These are phyloP conservation scores for Uria aalge DNA, from an alignment of 2,113 vertebrate genomes.

Conservation along the genomic window DNA sequence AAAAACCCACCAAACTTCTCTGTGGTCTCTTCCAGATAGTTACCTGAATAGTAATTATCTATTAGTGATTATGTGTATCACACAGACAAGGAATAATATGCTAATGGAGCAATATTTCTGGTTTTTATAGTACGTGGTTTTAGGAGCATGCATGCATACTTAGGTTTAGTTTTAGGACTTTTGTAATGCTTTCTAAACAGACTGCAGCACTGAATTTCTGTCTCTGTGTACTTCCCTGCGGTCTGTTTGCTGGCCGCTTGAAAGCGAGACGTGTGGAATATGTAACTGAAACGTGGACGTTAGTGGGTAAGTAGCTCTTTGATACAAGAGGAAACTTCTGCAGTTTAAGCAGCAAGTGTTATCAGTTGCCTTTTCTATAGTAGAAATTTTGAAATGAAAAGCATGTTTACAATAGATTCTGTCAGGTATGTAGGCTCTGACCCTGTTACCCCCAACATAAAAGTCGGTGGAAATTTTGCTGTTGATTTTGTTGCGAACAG, in stretches of 20 bases:
- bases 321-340: not conserved
- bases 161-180: not conserved
- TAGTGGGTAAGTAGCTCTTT: not conserved
- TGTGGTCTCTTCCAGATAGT: not conserved
- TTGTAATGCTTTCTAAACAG: not conserved
- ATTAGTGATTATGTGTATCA: not conserved
- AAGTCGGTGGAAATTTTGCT: not conserved
- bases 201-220: not conserved
- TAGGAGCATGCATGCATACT: not conserved
- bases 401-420: not conserved
- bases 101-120: not conserved
- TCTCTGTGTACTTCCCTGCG: not conserved
- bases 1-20: not conserved
- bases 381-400: not conserved
- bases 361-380: not conserved
- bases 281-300: not conserved
- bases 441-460: not conserved
- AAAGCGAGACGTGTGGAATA: not conserved
- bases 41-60: not conserved
- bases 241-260: not conserved
- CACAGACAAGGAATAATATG: not conserved
- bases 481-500: not conserved
- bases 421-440: not conserved
- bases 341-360: not conserved
- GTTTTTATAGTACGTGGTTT: not conserved